A percentile compares a stretch with the other conserved stretches of the same genome.
phyloP scores from a whole-genome alignment of 1,140 invertebrate genomes.

The Elysia chlorotica region DNA sequence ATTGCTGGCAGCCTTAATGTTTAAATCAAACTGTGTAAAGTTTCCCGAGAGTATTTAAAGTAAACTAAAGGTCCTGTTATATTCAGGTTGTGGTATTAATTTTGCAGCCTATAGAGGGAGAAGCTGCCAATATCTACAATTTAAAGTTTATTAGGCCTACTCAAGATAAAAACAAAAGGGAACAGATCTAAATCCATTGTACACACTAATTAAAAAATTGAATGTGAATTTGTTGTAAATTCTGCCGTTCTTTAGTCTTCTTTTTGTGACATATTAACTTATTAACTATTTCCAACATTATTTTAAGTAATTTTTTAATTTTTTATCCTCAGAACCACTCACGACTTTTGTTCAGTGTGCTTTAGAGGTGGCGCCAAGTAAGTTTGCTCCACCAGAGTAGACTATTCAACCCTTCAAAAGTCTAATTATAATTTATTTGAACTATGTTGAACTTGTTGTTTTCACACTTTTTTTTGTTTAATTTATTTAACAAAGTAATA shows the following conservation, averaged over 20 bases:
- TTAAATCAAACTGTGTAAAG: too few species aligned
- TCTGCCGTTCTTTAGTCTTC: neutral
- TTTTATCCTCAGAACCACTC: conserved; percentile 38
- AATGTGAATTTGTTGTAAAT: neutral
- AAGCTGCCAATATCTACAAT: neutral
- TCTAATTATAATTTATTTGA: too few species aligned
- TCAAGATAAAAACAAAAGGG: neutral
- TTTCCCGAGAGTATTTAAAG: too few species aligned
- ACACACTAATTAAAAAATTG: neutral
- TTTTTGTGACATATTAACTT: neutral
- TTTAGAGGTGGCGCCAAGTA: conserved; percentile 29
- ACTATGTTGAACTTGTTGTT: too few species aligned
- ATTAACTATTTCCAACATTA: neutral
- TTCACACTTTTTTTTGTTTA: too few species aligned
- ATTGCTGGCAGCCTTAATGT: too few species aligned
- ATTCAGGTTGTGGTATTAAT: too few species aligned
- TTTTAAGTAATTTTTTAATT: neutral
- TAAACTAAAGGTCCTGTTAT: neutral
- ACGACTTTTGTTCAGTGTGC: conserved; percentile 37
- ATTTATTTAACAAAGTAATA: too few species aligned
- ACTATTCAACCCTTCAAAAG: too few species aligned
- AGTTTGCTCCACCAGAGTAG: conserved; percentile 28
- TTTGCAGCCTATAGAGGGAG: too few species aligned
- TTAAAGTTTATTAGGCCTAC: neutral
- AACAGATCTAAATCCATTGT: neutral